phyloP scores from a whole-genome alignment of 2,888 invertebrate species.

The Xestia rhomboidea region DNA sequence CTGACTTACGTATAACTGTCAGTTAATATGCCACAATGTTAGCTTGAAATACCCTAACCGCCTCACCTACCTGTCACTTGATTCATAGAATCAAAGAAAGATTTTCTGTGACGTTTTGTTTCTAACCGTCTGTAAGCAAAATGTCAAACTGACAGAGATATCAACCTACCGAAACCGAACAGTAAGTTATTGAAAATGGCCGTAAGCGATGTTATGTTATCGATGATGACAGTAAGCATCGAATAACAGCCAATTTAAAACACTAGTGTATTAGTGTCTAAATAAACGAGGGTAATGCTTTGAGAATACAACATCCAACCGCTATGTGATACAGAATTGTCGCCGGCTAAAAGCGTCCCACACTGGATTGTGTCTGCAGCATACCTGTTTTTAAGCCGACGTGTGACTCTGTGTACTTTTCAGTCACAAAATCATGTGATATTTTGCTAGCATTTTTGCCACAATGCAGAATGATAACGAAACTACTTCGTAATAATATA shows the following conservation, averaged over 20 bases:
- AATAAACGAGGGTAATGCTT: background rate
- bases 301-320: background rate
- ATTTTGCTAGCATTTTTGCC: constrained; percentile 6
- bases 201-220: background rate
- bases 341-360: constrained; percentile 12
- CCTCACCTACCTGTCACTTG: no score
- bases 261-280: background rate
- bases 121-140: no score
- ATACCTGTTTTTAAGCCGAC: constrained; percentile 8
- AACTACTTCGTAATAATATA: background rate
- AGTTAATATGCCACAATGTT: no score
- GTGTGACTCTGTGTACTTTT: constrained; percentile 9
- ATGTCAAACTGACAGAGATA: no score
- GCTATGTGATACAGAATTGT: background rate
- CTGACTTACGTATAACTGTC: no score
- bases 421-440: background rate
- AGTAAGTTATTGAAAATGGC: no score
- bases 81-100: no score
- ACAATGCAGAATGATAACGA: constrained; percentile 16
- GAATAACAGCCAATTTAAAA: background rate
- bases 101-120: no score
- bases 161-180: no score
- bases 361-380: constrained; percentile 17
- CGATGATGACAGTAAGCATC: background rate
- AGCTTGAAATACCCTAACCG: no score